Base-by-base conservation (phyloP, 2,797 vertebrate species). In the Apogon talboti region DNA sequence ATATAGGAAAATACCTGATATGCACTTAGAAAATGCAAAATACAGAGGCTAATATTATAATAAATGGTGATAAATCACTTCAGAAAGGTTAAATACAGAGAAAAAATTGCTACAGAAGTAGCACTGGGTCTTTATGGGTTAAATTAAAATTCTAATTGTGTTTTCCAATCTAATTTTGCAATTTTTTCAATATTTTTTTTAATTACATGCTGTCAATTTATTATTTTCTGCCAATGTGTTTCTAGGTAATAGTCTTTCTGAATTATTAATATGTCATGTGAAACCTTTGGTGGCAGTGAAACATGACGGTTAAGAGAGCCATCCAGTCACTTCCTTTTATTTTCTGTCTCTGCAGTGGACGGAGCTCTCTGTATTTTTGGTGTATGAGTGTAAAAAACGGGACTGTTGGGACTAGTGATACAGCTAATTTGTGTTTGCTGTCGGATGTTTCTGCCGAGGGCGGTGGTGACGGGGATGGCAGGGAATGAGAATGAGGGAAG, bases 401-500 rank as follows among this genome's bases (percentile, higher is more conserved):
- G 62, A 58, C 55, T 38, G 18, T 41, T 41, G 51, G 16, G 56
- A 68, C 48, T 71, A 63, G 30, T 61, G 68, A 71, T 68, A 56
- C 37, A 58, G 63, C 54, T 81, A 55, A 80, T 82, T 71, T 76
- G 67, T 66, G 58, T 81, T 60, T 72, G 65, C 71, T 76, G 60
- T 50, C 45, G 7, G 56, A 66, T 48, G 55, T 61, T 67, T 76
- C 52, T 76, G 57, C 54, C 30, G n/a, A 6, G 2, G 16, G 57
- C 70, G 38, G 67, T 9, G 12, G 50, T 77, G 7, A 56, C 13
- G 19, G 19, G 19, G 59, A 71, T 74, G 66, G 64, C 47, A 44
- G 61, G 62, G 76, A 88, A 84, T 85, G 66, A 76, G 81, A 88
- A 82, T 87, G 59, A 74, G 86, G 70, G 55, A 79, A 56, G 66